Evolutionary conservation across 1,140 invertebrate species (phyloP), one percentile per base, ranked within the genome.

Genomic region (Acromyrmex echinatior): DNA sequence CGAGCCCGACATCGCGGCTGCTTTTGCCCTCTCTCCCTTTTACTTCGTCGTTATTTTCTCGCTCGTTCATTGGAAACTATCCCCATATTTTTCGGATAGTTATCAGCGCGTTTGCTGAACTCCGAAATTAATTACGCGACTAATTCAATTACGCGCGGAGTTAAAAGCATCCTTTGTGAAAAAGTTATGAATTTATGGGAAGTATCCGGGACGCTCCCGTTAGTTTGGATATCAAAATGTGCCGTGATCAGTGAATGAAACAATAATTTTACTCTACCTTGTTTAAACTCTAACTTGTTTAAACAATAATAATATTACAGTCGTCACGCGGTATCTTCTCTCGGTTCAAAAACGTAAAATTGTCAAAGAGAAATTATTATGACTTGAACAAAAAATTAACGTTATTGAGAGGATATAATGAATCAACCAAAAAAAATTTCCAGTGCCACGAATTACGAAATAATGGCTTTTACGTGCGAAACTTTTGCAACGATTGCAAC

Each of bases 91-190:
- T 84, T 84, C 56, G 80, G 70, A 84, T 84, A 76, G 80, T 84
- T 84, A 84, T 84, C 70, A 74, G 70, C 68, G 68, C 80, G 80
- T 82, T 82, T 82, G 80, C 70, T 49, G 56, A 84, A 62, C 80
- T 74, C 56, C 25, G 80, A 84, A 76, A 84, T 84, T 84, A 84
- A 84, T 84, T 76, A 84, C 80, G 56, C 80, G 80, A 84, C 70
- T 84, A 84, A 84, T 84, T 84, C 70, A 84, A 84, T 84, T 84
- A 76, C 56, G 28, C 56, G 58, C 68, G 18, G 56, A 74, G 80
- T 74, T 84, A 84, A 84, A 76, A 84, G 80, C 80, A 63, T n/a
- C 80, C 80, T 76, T 84, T 84, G 80, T 84, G 80, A 84, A 84
- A 84, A 84, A 84, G 80, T 84, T 84, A 76, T 84, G 70, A 84